A percentile compares a stretch with the other conserved stretches of the same genome.
phyloP scores from a whole-genome alignment of 2,797 vertebrate genomes.

The Peromyscus attwateri region DNA sequence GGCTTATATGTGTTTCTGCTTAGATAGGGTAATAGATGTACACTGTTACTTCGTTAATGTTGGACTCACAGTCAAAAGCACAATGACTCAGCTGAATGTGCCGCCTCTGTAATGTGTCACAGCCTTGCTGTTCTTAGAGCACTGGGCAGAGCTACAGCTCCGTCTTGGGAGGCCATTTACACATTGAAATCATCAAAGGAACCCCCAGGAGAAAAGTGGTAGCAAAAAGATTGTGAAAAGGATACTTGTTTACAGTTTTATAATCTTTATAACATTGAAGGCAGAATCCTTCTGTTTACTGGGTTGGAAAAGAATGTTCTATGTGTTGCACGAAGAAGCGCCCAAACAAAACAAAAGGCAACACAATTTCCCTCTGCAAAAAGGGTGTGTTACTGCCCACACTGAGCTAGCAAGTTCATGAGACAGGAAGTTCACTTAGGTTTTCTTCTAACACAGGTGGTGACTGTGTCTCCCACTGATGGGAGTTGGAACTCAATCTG shows the following conservation, averaged over 20 bases:
- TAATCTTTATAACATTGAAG: neutral
- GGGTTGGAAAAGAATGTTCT: neutral
- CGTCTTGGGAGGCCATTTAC: neutral
- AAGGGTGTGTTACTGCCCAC: neutral
- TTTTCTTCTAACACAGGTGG: neutral
- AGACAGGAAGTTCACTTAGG: neutral
- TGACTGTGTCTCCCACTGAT: no score
- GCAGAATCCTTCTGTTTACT: neutral
- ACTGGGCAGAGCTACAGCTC: neutral
- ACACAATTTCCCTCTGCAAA: neutral
- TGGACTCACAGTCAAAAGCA: neutral
- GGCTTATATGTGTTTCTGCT: neutral
- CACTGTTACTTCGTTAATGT: neutral
- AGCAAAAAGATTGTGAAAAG: conserved; percentile 1
- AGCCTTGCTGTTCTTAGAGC: neutral
- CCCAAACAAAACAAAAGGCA: neutral
- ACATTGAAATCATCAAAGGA: conserved; percentile 16
- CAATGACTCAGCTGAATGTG: neutral
- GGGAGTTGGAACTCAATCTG: neutral
- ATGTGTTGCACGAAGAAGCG: neutral
- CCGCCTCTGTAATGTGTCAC: neutral
- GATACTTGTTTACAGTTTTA: neutral
- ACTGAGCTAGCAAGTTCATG: neutral
- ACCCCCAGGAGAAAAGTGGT: neutral
- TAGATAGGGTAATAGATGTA: neutral